These are phyloP conservation scores for Drosophila ambigua DNA, from an alignment of 1,140 invertebrate species.

Conservation along the genomic window DNA sequence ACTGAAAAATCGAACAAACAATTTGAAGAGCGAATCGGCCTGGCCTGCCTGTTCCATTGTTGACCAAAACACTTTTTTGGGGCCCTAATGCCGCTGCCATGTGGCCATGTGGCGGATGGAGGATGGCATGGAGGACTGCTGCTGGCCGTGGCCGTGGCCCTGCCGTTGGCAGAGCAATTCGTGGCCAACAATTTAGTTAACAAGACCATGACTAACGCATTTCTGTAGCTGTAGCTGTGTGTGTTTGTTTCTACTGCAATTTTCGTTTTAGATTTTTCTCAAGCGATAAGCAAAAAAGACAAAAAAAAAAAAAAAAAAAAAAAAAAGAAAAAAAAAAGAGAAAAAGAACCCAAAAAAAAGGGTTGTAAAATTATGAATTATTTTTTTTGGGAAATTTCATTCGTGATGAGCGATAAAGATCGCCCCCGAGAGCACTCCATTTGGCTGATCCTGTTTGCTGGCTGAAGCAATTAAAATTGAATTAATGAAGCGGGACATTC, in stretches of 20 bases:
- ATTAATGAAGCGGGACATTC: constrained; percentile 57
- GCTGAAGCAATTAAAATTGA: constrained; percentile 69
- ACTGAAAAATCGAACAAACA: constrained; percentile 51
- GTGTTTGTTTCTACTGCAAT: constrained; percentile 60
- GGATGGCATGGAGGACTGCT: not conserved
- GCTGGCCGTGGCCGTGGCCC: constrained; percentile 20
- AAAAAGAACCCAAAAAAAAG: constrained; percentile 2
- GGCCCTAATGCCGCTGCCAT: constrained; percentile 24
- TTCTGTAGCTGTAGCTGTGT: constrained; percentile 20
- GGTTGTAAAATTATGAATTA: constrained; percentile 46
- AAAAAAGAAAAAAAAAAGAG: constrained; percentile 10
- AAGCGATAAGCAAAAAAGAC: constrained; percentile 68
- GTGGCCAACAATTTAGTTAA: constrained; percentile 81
- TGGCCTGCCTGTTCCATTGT: constrained; percentile 35
- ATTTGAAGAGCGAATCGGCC: constrained; percentile 39
- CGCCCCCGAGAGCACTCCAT: not conserved
- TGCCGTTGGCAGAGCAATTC: constrained; percentile 63
- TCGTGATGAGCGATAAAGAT: constrained; percentile 34
- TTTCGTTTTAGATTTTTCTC: constrained; percentile 69
- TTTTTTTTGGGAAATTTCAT: constrained; percentile 31
- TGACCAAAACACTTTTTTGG: constrained; percentile 1
- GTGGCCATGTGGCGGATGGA: constrained; percentile 27
- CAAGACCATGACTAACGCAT: constrained; percentile 82
- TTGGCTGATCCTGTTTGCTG: constrained; percentile 27
- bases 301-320: constrained; percentile 9